phyloP scores from a whole-genome alignment of 1,140 invertebrate genomes.

The Onthophagus taurus region DNA sequence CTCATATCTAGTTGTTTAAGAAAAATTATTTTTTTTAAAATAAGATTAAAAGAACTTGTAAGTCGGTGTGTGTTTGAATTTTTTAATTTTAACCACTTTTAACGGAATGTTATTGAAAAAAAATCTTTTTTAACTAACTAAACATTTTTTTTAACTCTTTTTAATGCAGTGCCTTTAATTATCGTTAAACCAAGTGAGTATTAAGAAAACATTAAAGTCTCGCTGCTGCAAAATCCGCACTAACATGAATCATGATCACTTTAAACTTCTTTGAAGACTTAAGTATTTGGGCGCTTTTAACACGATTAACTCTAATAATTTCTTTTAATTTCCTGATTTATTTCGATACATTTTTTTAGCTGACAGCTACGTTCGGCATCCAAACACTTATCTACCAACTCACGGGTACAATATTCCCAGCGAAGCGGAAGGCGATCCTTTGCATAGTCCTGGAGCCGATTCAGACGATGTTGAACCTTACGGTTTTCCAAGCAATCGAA shows the following conservation, averaged over 20 bases:
- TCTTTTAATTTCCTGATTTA: not conserved
- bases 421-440: constrained; percentile 37
- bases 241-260: too few relatives aligned
- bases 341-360: constrained; percentile 33
- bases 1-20: too few relatives aligned
- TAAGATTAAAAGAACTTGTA: too few relatives aligned
- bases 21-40: too few relatives aligned
- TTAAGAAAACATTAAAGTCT: too few relatives aligned
- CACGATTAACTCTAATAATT: too few relatives aligned
- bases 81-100: too few relatives aligned
- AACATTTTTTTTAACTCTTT: constrained; percentile 12
- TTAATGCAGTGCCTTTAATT: constrained; percentile 44
- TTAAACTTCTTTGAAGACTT: too few relatives aligned
- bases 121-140: too few relatives aligned
- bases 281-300: too few relatives aligned
- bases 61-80: constrained; percentile 4
- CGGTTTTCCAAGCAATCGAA: constrained; percentile 54
- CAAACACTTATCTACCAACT: constrained; percentile 73
- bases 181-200: constrained; percentile 42
- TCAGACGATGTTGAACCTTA: constrained; percentile 54
- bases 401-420: constrained; percentile 56
- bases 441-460: constrained; percentile 31
- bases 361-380: constrained; percentile 69
- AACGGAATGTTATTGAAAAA: too few relatives aligned
- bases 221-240: too few relatives aligned